Evolutionary conservation across 64 coral and sea anemone species (phyloP).

Genomic region (Montipora capricornis): DNA sequence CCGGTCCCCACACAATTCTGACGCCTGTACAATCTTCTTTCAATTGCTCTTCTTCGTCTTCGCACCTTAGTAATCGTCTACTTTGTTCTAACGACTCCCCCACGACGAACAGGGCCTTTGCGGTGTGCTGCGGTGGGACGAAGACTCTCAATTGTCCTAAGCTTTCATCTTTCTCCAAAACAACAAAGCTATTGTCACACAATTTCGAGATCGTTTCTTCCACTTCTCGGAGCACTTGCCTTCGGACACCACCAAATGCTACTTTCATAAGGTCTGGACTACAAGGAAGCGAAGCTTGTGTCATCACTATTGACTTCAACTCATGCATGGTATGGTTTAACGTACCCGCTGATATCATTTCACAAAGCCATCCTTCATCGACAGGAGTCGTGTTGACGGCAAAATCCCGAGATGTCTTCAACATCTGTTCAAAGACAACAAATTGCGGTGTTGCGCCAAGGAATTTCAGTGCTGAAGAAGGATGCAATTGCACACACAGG

Average conservation of each 20-base stretch:
- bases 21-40: not conserved
- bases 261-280: conserved; percentile 46
- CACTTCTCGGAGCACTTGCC: not conserved
- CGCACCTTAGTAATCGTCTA: conserved; percentile 11
- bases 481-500: conserved; percentile 78
- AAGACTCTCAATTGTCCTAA: conserved; percentile 48
- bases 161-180: conserved; percentile 11
- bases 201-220: conserved; percentile 3
- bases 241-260: conserved; percentile 22
- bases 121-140: conserved; percentile 20
- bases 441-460: conserved; percentile 72
- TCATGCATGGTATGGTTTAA: not conserved
- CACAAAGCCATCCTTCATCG: conserved; percentile 72
- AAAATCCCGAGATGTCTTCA: conserved; percentile 85
- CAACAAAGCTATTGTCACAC: conserved; percentile 30
- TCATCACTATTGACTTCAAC: conserved; percentile 10
- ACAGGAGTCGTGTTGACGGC: conserved; percentile 81
- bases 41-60: conserved; percentile 38
- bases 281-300: not conserved
- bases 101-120: conserved; percentile 26
- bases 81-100: conserved; percentile 35
- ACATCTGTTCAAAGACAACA: conserved; percentile 86
- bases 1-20: conserved; percentile 69
- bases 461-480: conserved; percentile 85
- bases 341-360: conserved; percentile 47